phyloP scores from a whole-genome alignment of 2,797 vertebrate species.

The Cyclura pinguis region DNA sequence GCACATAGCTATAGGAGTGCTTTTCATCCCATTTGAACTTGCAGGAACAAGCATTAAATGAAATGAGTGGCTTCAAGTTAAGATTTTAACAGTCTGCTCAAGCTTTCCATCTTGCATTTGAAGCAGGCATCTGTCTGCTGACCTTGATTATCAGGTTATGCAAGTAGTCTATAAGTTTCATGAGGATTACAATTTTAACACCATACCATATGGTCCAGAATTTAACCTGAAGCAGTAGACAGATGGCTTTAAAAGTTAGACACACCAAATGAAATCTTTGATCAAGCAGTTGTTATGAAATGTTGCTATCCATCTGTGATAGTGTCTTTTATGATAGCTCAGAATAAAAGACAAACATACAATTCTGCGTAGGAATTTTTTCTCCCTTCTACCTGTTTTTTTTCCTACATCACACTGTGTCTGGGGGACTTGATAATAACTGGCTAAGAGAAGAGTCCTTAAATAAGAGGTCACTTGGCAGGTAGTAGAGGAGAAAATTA shows the following conservation, averaged over 20 bases:
- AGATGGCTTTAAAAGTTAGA: conserved; percentile 57
- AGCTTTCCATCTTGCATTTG: conserved; percentile 36
- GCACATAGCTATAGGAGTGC: conserved; percentile 36
- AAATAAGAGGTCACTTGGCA: no score
- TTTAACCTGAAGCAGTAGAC: conserved; percentile 48
- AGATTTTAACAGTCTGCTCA: conserved; percentile 34
- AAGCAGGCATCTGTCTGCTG: conserved; percentile 39
- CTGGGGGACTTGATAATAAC: no score
- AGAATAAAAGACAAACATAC: conserved; percentile 33
- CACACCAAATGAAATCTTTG: conserved; percentile 45
- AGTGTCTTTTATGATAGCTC: conserved; percentile 17
- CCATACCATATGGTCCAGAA: conserved; percentile 50
- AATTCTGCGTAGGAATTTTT: neutral
- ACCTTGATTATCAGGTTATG: conserved; percentile 44
- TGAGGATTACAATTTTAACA: conserved; percentile 50
- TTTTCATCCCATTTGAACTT: conserved; percentile 41
- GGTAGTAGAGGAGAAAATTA: no score
- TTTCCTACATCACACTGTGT: no score
- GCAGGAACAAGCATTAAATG: conserved; percentile 45
- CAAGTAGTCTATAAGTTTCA: conserved; percentile 49
- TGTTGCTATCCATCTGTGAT: neutral
- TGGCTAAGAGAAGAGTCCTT: no score
- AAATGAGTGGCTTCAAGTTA: conserved; percentile 59
- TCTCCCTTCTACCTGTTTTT: no score
- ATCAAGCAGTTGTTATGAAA: conserved; percentile 19